Evolutionary conservation across 2,797 vertebrate genomes (phyloP), one percentile per base, ranked within the genome.

Genomic region (Hapalemur alaotrensis): DNA sequence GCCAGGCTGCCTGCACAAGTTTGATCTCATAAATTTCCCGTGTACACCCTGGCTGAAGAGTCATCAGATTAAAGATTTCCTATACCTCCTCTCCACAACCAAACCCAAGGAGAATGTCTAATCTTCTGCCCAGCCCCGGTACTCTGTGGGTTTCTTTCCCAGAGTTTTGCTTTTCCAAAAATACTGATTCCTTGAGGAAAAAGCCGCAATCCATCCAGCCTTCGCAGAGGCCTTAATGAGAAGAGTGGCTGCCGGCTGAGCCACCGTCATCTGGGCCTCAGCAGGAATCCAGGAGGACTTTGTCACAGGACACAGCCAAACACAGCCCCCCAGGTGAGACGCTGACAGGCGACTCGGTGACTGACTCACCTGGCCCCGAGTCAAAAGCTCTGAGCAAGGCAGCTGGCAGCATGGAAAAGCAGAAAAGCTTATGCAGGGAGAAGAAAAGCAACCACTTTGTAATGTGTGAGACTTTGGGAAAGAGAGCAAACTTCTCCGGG

Each of bases 51-150:
- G 28, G 72, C 61, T 61, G n/a, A 38, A 91, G 65, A 82, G 59
- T 63, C 50, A 28, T 76, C 46, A 41, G 54, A 50, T 70, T 38
- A 63, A 86, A 93, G 75, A 75, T 96, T 97, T 92, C 28, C 38
- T 57, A 2, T 95, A 14, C 84, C 81, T 89, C 82, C 23, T 7
- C 70, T 83, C 81, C 89, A 92, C 83, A 63, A 7, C 23, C 97
- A 80, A 86, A 89, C 84, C 92, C 85, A 93, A 89, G 48, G 61
- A 86, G 67, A 97, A 89, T 96, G 79, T 41, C 86, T 83, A 78
- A 92, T 41, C 70, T 84, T 93, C 80, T 67, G 91, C n/a, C 12
- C 15, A 30, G 38, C 17, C 91, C 86, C 38, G 0, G 9, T 10
- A 8, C 54, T 48, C 85, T 65, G 28, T 38, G 12, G 17, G 30